Base-by-base conservation (phyloP, 2,113 vertebrate genomes). In the Alethe castanea region DNA sequence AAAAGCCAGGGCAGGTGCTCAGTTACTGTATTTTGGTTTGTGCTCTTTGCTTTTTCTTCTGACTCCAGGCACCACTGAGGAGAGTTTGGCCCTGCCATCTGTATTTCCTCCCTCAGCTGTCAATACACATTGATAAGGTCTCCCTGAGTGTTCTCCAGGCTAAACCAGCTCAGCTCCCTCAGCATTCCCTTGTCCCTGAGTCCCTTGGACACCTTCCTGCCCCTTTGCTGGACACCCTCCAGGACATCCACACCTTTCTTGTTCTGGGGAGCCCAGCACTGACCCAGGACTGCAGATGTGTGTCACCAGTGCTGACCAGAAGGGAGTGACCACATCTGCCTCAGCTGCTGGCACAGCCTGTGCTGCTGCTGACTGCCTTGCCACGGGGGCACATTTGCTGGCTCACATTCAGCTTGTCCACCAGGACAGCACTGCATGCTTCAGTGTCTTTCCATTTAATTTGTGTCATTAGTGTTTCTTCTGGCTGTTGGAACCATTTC, bases 111-210 rank as follows among this genome's bases (percentile, higher is more conserved):
- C 60, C 33, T 65, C 57, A 61, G 29, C 9, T n/a, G 36, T 47
- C 11, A 10, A 12, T 6, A 22, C 9, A 5, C 9, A 25, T 12
- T 0, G 0, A 2, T 31, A 15, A 81, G 5, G 4, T 62, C 7
- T 77, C 25, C 25, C 7, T 61, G 33, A 38, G 8, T 1, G 7
- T n/a, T 86, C 36, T 81, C 52, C 52, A 24, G 33, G 24, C 9
- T 29, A 11, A 70, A n/a, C 60, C 40, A 11, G 28, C 26, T n/a
- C 72, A 73, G 29, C 12, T 60, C 20, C 48, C 60, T 38, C 25
- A n/a, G 52, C 38, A n/a, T 45, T 23, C 59, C 47, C 24, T 52
- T 52, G 22, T 8, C 6, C 35, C 3, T 9, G 28, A 33, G 2
- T 25, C 12, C 33, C 70, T 48, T 15, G 28, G 11, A 28, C 9